Base-by-base conservation (phyloP, 2,888 invertebrate genomes). In the Microplitis manilae region DNA sequence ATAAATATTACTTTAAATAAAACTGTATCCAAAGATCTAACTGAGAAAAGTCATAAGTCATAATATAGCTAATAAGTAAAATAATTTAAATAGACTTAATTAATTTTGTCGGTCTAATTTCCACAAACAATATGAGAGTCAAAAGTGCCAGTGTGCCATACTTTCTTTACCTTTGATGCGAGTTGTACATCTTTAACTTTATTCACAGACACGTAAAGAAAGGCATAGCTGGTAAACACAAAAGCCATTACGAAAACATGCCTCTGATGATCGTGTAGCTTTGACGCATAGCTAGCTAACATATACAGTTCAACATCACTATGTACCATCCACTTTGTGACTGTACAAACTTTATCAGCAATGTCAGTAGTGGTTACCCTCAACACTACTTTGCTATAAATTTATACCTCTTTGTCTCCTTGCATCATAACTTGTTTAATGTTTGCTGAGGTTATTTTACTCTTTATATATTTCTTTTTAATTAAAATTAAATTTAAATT, bases 311-410 rank as follows among this genome's bases (percentile, higher is more conserved):
- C 50, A 13, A 50, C 8, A 50, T 50, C 50, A 50, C 8, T 5
- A 13, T 13, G 50, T 50, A 50, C 50, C 8, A 50, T 13, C 50
- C 20, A 62, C 62, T 62, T 62, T 62, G 62, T 62, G 62, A 62
- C 62, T 62, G 20, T n/a, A 62, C 62, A 62, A 62, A 62, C 62
- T 62, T 62, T 50, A 13, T 50, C 62, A 62, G 62, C n/a, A 20
- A 62, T 15, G 62, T 17, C 62, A 20, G 20, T 20, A 15, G 20
- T 20, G 62, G 62, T 62, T 62, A 17, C 9, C 62, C 62, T 62
- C 62, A 17, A 62, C 20, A 20, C 50, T 50, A 62, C 62, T 62
- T 62, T 62, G 62, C 17, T 62, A 20, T 62, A 20, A 17, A 62
- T 62, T 62, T 20, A 7, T 62, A 15, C n/a, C 17, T 62, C 62